Base-by-base conservation (phyloP, 2,113 vertebrate genomes). In the Apteryx owenii region DNA sequence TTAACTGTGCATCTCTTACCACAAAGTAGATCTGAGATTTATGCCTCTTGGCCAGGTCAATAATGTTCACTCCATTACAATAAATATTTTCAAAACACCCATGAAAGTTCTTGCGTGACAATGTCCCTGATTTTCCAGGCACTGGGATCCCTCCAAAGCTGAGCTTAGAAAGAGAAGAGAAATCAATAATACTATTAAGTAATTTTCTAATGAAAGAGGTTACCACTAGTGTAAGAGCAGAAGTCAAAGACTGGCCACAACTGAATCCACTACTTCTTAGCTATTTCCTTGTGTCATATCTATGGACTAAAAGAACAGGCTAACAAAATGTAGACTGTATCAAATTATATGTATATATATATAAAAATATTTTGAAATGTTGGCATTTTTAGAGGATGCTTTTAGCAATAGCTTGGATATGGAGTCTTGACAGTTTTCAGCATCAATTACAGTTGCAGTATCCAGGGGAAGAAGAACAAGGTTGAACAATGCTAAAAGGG, bases 71-170 rank as follows among this genome's bases (percentile, higher is more conserved):
- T 65, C 98, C 98, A 85, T 99, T 99, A 96, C 98, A 99, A 94
- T 98, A 97, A 73, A 99, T 97, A 94, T 99, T 99, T 97, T 99
- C 99, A 96, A 99, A 97, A 97, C 99, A 99, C 61, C 99, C 99
- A 48, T 98, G 96, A 96, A 99, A 99, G 93, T 99, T 98, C 86
- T 96, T 99, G 81, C 88, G 98, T 89, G 98, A 97, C 36, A 98
- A 96, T 72, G 98, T 97, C 94, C 98, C 98, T 95, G 96, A 98
- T 97, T 99, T 99, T 92, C 98, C 98, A 87, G 98, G 98, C 83
- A 98, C 95, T 97, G 98, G 98, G 73, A 98, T 98, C 82, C 98
- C 98, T 98, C 99, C 99, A 96, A 99, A 99, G 95, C 98, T 99
- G 98, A 99, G 98, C 99, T 99, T 98, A 98, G 98, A 98, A 98